These are phyloP conservation scores for Crematogaster levior DNA, from an alignment of 2,888 invertebrate species.

Conservation along the genomic window DNA sequence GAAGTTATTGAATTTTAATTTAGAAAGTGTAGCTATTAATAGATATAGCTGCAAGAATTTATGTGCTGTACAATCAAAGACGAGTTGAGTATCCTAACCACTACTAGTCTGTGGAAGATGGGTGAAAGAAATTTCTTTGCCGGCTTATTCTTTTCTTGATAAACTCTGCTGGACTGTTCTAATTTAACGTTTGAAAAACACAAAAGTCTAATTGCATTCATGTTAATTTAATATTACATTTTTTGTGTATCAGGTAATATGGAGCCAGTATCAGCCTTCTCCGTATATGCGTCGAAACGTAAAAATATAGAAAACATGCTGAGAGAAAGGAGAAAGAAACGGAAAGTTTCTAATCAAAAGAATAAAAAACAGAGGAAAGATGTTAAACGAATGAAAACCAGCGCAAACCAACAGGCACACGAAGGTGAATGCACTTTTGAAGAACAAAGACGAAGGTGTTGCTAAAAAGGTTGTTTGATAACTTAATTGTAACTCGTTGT, in stretches of 20 bases:
- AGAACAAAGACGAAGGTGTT: neutral
- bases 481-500: neutral
- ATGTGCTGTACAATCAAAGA: neutral
- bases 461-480: neutral
- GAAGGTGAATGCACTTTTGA: neutral
- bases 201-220: neutral
- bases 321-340: neutral
- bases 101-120: no score
- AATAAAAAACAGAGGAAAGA: slow-evolving; percentile 40
- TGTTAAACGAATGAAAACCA: neutral
- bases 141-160: neutral
- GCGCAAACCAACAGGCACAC: neutral
- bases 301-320: slow-evolving; percentile 31
- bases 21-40: neutral
- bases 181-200: neutral
- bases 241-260: slow-evolving; percentile 48
- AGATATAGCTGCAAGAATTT: neutral
- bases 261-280: slow-evolving; percentile 58
- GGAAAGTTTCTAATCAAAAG: slow-evolving; percentile 27
- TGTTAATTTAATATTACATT: slow-evolving; percentile 10
- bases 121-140: neutral
- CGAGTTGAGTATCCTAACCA: neutral
- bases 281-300: slow-evolving; percentile 54
- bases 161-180: neutral
- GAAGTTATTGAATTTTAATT: neutral